Conservation (phyloP, 2,797 vertebrate species). For the Vespertilio murinus region DNA sequence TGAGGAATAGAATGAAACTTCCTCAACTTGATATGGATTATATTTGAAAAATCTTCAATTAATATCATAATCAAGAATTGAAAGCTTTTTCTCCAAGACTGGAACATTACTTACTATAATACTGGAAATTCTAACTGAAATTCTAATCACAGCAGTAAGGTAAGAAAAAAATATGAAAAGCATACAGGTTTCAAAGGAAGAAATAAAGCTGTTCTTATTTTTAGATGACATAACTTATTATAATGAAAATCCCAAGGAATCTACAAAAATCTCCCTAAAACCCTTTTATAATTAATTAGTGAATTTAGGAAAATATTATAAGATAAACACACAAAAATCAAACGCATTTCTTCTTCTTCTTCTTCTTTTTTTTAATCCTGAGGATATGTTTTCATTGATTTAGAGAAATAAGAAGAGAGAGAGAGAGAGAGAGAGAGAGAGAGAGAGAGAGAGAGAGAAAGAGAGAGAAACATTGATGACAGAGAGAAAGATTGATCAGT, state of each 20-base stretch:
- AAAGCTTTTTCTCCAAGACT: not conserved
- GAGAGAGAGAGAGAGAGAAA: no score
- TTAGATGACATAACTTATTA: not conserved
- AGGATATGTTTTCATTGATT: no score
- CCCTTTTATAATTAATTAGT: not conserved
- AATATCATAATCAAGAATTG: not conserved
- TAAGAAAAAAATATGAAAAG: not conserved
- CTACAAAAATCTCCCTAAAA: not conserved
- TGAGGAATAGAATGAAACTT: not conserved
- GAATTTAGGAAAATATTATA: not conserved
- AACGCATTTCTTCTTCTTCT: not conserved
- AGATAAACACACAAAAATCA: not conserved
- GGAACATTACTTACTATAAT: not conserved
- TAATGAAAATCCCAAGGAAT: not conserved
- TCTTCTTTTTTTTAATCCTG: no score
- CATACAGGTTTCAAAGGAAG: not conserved
- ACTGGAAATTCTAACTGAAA: not conserved
- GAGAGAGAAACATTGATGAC: no score
- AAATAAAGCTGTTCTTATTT: not conserved
- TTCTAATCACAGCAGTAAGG: not conserved
- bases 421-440: no score
- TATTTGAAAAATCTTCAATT: not conserved
- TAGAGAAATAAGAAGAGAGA: no score
- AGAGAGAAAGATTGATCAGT: no score
- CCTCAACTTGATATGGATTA: not conserved